A percentile compares a stretch with the other conserved stretches of the same genome.
Conservation (phyloP, 2,797 vertebrate genomes). For the Spondyliosoma cantharus region DNA sequence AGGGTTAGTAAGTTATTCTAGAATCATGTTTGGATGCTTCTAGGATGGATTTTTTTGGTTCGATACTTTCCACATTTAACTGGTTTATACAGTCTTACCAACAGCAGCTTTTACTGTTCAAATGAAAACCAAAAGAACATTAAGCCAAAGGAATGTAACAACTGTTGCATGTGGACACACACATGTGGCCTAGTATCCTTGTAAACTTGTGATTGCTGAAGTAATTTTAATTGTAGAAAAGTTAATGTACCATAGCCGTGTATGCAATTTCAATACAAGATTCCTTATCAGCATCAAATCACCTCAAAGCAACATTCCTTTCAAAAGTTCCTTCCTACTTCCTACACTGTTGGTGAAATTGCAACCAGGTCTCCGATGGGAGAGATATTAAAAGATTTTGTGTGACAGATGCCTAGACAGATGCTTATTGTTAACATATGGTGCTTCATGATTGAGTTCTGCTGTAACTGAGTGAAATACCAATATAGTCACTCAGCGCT, state of each 20-base stretch:
- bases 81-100: no score
- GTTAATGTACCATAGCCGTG: constrained; percentile 63
- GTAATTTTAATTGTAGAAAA: constrained; percentile 60
- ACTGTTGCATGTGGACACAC: constrained; percentile 23
- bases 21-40: no score
- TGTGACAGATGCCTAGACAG: constrained; percentile 61
- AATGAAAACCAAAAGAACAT: constrained; percentile 19
- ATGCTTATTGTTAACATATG: constrained; percentile 77
- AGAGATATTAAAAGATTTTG: constrained; percentile 70
- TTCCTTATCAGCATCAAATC: constrained; percentile 65
- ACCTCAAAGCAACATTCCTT: constrained; percentile 63
- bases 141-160: constrained; percentile 21
- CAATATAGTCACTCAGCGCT: constrained; percentile 46
- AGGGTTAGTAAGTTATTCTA: no score
- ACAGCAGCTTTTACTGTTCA: neutral
- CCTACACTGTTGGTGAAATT: constrained; percentile 65
- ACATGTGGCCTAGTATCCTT: constrained; percentile 35
- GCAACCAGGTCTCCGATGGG: constrained; percentile 72
- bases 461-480: constrained; percentile 41
- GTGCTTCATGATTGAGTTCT: constrained; percentile 55
- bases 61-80: no score
- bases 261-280: constrained; percentile 54
- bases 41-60: no score
- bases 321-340: constrained; percentile 41
- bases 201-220: constrained; percentile 61